Percentiles rank a stretch among this genome's conserved stretches.
These are phyloP conservation scores for Riptortus pedestris DNA, from an alignment of 1,140 invertebrate genomes.

Conservation along the genomic window DNA sequence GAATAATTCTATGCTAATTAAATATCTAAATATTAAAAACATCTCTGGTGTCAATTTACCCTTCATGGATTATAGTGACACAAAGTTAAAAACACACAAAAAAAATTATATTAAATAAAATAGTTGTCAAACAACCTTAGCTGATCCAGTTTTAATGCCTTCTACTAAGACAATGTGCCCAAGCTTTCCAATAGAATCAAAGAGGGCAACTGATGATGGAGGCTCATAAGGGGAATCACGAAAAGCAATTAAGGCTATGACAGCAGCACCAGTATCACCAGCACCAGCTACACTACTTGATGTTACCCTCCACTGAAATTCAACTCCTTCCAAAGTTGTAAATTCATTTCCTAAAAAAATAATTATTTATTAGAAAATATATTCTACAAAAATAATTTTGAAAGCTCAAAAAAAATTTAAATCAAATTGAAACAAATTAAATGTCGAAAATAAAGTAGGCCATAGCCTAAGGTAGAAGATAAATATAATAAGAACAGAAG, in stretches of 20 bases:
- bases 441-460: too few species aligned
- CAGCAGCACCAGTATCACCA: constrained; percentile 34
- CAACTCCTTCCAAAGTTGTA: constrained; percentile 79
- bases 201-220: constrained; percentile 54
- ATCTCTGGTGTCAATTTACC: too few species aligned
- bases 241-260: constrained; percentile 70
- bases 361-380: too few species aligned
- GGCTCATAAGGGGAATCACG: constrained; percentile 81
- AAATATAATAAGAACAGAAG: too few species aligned
- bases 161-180: constrained; percentile 82
- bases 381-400: too few species aligned
- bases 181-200: constrained; percentile 62
- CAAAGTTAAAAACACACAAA: neutral
- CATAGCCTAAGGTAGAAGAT: too few species aligned
- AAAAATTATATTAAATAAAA: neutral
- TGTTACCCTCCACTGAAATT: constrained; percentile 74
- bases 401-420: too few species aligned
- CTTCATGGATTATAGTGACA: too few species aligned
- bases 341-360: constrained; percentile 71
- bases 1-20: too few species aligned
- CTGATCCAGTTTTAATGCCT: constrained; percentile 83
- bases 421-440: too few species aligned
- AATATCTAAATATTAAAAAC: too few species aligned
- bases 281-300: constrained; percentile 29
- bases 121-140: constrained; percentile 45